Evolutionary conservation across 37 sponge, comb jelly and placozoan species (phyloP).

Genomic region (Spongia lamella): DNA sequence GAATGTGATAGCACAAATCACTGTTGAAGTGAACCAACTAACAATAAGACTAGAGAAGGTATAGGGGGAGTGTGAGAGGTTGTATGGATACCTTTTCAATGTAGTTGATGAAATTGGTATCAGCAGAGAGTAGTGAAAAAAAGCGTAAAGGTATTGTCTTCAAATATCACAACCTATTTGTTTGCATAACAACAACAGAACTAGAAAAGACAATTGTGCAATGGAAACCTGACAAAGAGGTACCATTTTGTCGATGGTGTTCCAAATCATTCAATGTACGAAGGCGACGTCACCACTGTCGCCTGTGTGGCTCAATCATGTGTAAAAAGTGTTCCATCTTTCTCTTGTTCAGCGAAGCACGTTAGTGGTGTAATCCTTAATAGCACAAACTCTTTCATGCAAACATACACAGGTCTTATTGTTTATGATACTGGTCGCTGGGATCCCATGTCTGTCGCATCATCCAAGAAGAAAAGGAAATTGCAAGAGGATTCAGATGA

Average conservation of each 20-base stretch:
- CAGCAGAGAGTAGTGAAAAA: too few relatives aligned
- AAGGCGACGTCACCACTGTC: constrained; percentile 72
- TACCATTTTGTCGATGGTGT: constrained; percentile 55
- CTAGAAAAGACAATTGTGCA: constrained; percentile 69
- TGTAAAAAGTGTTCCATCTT: constrained; percentile 81
- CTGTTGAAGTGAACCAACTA: constrained; percentile 66
- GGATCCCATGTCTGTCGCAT: neutral
- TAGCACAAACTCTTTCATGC: neutral
- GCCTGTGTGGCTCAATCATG: constrained; percentile 82
- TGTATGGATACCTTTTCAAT: neutral
- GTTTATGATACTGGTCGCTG: neutral
- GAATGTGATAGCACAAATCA: constrained; percentile 10
- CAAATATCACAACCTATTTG: neutral
- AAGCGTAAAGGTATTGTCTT: neutral
- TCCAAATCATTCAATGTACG: constrained; percentile 33
- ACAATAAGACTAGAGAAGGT: constrained; percentile 75
- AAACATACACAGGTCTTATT: neutral
- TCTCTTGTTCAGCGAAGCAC: constrained; percentile 46
- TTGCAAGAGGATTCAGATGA: constrained; percentile 27
- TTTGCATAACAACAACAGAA: constrained; percentile 14
- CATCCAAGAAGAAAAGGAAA: neutral
- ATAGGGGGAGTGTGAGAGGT: neutral
- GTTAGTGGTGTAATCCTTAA: constrained; percentile 35
- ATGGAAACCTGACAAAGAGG: constrained; percentile 69
- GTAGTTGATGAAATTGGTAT: neutral